These are phyloP conservation scores for Hemicentrotus pulcherrimus DNA, from an alignment of 35 echinoderm and acorn worm genomes.

Conservation along the genomic window DNA sequence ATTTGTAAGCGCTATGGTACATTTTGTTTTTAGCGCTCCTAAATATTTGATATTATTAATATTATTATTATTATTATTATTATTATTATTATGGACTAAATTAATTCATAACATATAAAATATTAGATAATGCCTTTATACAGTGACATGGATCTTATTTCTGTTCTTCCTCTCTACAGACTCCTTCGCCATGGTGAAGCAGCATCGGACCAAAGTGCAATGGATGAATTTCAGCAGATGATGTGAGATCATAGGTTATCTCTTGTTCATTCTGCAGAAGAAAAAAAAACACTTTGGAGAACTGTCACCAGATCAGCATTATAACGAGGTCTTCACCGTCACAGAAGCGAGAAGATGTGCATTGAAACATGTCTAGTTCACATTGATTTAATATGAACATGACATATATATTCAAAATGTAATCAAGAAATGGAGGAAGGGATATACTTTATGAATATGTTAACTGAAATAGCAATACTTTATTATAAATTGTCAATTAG, in stretches of 20 bases:
- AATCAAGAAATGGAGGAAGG: neutral
- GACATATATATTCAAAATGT: neutral
- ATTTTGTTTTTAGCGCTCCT: too few relatives aligned
- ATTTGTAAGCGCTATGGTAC: too few relatives aligned
- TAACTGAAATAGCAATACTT: neutral
- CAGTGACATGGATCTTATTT: too few relatives aligned
- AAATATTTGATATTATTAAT: too few relatives aligned
- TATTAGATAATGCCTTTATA: too few relatives aligned
- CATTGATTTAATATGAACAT: neutral
- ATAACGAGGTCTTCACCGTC: neutral
- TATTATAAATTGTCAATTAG: neutral
- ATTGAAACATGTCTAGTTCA: neutral
- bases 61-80: too few relatives aligned
- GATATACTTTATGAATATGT: neutral
- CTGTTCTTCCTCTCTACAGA: neutral
- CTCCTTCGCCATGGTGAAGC: neutral
- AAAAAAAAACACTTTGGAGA: too few relatives aligned
- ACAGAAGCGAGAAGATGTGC: neutral
- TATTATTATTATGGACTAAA: too few relatives aligned
- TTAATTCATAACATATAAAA: too few relatives aligned
- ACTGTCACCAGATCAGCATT: neutral
- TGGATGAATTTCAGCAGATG: conserved; percentile 35
- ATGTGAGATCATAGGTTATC: neutral
- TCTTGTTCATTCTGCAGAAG: too few relatives aligned
- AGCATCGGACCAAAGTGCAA: conserved; percentile 35